Percentiles rank a stretch among this genome's conserved stretches.
These are phyloP conservation scores for Matsumyia berberina DNA, from an alignment of 2,888 invertebrate genomes.

Conservation along the genomic window DNA sequence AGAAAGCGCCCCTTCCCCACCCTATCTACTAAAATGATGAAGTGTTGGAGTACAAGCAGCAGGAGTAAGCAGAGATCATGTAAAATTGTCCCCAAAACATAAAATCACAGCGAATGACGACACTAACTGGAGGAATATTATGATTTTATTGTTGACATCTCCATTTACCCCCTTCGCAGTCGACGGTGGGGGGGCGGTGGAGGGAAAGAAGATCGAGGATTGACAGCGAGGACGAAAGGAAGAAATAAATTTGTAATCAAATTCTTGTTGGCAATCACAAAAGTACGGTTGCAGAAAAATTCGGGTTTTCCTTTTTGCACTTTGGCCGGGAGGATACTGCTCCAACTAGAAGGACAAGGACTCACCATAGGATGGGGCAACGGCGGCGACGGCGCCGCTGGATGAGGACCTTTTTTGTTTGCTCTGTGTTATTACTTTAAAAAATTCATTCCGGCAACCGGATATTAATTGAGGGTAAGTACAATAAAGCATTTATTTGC, in stretches of 20 bases:
- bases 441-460: slow-evolving; percentile 69
- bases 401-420: slow-evolving; percentile 16
- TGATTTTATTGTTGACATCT: slow-evolving; percentile 72
- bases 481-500: slow-evolving; percentile 72
- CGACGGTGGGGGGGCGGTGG: not conserved
- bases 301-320: slow-evolving; percentile 26
- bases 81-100: slow-evolving; percentile 57
- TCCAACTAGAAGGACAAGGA: too few species aligned
- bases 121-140: slow-evolving; percentile 65
- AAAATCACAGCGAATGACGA: slow-evolving; percentile 43
- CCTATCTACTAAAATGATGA: too few species aligned
- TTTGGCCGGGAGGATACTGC: slow-evolving; percentile 3
- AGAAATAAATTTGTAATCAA: slow-evolving; percentile 72
- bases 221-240: slow-evolving; percentile 14
- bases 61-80: slow-evolving; percentile 47
- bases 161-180: slow-evolving; percentile 54
- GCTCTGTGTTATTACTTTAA: slow-evolving; percentile 54
- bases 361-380: slow-evolving; percentile 28
- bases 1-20: not conserved
- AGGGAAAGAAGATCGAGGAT: not conserved
- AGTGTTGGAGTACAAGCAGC: not conserved
- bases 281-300: slow-evolving; percentile 44
- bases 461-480: slow-evolving; percentile 74
- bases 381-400: not conserved
- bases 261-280: slow-evolving; percentile 71